These are phyloP conservation scores for Chaetura pelagica DNA, from an alignment of 2,113 vertebrate species.

Conservation along the genomic window DNA sequence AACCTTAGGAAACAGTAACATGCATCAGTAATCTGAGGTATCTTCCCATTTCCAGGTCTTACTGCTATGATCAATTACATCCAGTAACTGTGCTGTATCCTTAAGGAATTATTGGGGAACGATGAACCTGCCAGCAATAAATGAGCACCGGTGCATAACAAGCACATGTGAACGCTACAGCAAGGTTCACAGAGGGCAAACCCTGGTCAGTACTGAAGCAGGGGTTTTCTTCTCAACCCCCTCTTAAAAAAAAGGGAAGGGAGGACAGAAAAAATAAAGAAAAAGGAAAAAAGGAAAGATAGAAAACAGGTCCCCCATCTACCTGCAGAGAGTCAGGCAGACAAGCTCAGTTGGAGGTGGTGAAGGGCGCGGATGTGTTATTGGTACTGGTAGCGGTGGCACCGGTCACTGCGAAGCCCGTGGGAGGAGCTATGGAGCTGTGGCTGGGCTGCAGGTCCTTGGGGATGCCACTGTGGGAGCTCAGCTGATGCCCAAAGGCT, in stretches of 20 bases:
- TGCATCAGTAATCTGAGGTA: conserved; percentile 81
- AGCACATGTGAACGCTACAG: conserved; percentile 79
- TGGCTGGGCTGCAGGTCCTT: conserved; percentile 99
- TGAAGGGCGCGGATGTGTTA: conserved; percentile 87
- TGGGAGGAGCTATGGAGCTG: conserved; percentile 97
- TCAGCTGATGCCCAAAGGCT: conserved; percentile 97
- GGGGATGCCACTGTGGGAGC: conserved; percentile 97
- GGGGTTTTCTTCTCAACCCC: conserved; percentile 54
- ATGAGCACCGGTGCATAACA: conserved; percentile 82
- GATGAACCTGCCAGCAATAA: conserved; percentile 75
- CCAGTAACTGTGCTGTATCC: conserved; percentile 78
- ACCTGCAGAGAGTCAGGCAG: conserved; percentile 76
- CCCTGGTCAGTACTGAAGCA: conserved; percentile 71
- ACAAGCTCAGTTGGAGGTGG: conserved; percentile 85
- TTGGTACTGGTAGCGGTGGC: conserved; percentile 94
- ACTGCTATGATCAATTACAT: conserved; percentile 72
- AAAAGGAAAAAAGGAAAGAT: conserved; percentile 67
- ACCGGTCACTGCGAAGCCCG: conserved; percentile 92
- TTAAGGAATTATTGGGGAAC: conserved; percentile 64
- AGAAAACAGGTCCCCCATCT: conserved; percentile 78
- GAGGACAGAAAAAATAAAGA: conserved; percentile 58
- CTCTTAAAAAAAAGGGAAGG: conserved; percentile 59
- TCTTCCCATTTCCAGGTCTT: conserved; percentile 78
- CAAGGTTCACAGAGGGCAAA: conserved; percentile 72
- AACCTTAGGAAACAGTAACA: conserved; percentile 77